A percentile compares a stretch with the other conserved stretches of the same genome.
These are phyloP conservation scores for Diplogasteroides magnus DNA, from an alignment of 1,140 invertebrate species.

Conservation along the genomic window DNA sequence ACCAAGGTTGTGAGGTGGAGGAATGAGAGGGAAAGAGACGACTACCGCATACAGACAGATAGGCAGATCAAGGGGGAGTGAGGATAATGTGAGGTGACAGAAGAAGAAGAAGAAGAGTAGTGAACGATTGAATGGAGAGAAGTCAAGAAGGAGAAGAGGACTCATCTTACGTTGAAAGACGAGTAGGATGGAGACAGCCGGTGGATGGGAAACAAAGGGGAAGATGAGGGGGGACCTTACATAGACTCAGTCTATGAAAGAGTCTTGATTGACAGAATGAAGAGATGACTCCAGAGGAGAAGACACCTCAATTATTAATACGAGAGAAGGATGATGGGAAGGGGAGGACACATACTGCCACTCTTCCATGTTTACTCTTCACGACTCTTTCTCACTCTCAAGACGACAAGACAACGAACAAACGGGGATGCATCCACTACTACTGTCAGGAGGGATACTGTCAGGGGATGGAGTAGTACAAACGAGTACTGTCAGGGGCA, in stretches of 20 bases:
- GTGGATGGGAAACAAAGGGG: not conserved
- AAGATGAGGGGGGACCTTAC: not conserved
- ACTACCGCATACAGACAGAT: no score
- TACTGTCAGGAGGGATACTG: no score
- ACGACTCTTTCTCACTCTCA: no score
- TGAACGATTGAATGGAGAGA: not conserved
- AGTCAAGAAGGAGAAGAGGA: not conserved
- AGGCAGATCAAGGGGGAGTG: not conserved
- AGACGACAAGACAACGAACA: not conserved
- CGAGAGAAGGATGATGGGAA: no score
- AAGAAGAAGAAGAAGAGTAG: not conserved
- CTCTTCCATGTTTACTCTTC: no score
- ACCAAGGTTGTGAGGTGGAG: not conserved
- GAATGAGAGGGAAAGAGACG: not conserved
- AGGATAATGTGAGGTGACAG: not conserved
- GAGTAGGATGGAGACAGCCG: no score
- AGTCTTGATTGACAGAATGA: not conserved
- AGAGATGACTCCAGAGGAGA: not conserved
- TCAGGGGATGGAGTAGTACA: no score
- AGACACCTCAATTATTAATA: no score
- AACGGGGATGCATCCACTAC: not conserved
- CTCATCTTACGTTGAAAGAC: not conserved
- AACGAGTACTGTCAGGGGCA: no score
- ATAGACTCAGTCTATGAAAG: no score
- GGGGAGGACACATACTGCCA: not conserved